Percentiles rank a stretch among this genome's conserved stretches.
phyloP scores from a whole-genome alignment of 2,113 vertebrate species.

The Stigmatopora argus region DNA sequence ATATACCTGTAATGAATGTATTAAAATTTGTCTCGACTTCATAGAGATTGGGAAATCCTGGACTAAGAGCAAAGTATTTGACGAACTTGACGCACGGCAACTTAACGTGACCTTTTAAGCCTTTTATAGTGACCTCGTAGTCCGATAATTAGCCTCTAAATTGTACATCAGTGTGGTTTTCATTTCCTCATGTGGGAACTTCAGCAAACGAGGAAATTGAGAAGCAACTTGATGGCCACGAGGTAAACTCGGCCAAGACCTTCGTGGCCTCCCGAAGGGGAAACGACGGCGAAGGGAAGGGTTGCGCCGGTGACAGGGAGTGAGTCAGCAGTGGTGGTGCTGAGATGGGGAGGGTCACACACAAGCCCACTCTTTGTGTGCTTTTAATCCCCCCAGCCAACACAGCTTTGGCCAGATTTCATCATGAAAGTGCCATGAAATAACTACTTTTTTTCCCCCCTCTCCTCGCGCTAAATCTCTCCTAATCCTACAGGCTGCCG shows the following conservation, averaged over 20 bases:
- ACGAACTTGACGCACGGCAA: not conserved
- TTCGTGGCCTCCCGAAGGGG: slow-evolving; percentile 36
- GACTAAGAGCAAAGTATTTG: not conserved
- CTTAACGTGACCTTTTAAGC: not conserved
- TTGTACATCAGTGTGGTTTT: not conserved
- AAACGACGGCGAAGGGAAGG: slow-evolving; percentile 33
- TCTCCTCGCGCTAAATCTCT: slow-evolving; percentile 74
- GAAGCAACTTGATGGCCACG: slow-evolving; percentile 11
- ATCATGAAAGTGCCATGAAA: slow-evolving; percentile 81
- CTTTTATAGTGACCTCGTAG: not conserved
- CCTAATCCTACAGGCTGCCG: slow-evolving; percentile 72
- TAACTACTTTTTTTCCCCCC: slow-evolving; percentile 78
- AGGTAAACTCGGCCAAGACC: slow-evolving; percentile 38
- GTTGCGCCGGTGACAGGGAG: slow-evolving; percentile 12
- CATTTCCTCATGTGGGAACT: slow-evolving; percentile 1
- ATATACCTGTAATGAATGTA: not conserved
- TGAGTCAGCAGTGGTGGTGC: slow-evolving; percentile 46
- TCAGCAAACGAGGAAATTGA: slow-evolving; percentile 10
- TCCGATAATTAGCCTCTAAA: not conserved
- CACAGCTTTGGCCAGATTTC: slow-evolving; percentile 80
- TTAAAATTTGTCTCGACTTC: not conserved
- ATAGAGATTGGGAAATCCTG: not conserved
- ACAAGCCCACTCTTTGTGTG: slow-evolving; percentile 77
- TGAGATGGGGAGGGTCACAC: slow-evolving; percentile 66
- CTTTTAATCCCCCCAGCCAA: slow-evolving; percentile 78